Evolutionary conservation across 2,113 vertebrate genomes (phyloP), one percentile per base, ranked within the genome.

Genomic region (Pangasianodon hypophthalmus): DNA sequence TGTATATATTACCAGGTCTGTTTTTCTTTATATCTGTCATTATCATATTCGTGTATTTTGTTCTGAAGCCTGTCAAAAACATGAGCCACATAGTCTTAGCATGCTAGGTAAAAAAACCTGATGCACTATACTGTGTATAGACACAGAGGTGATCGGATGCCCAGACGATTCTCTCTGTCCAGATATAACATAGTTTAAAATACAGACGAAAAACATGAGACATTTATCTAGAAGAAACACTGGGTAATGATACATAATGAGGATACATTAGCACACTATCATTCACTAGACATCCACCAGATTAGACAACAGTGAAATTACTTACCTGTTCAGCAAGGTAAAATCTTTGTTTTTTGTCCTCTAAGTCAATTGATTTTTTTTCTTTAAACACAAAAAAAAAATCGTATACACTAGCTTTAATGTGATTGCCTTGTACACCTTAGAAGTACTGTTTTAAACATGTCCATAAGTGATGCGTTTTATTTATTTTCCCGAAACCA

Each of bases 401-500:
- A 13, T 3, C 10, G 0, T 64, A 64, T 7, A 64, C 67, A 1
- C 10, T 44, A 44, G 71, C 32, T 75, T 19, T 75, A 44, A 21
- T 75, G 32, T 75, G 24, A 19, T 41, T 21, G 19, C 41, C 73
- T 2, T 46, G 69, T 48, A 26, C 11, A 48, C 9, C 1, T 13
- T 75, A 75, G 19, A 48, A 26, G 24, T 48, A 48, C 8, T 21
- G 37, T 48, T 87, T 52, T 71, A 83, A 37, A 58, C 6, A 29
- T 85, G 24, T 69, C 56, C 11, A 6, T 58, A 79, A 79, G 80
- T 60, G 26, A 24, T 37, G 67, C 0, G 1, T 88, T 90, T 37
- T 83, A 83, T 90, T 37, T 58, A 60, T 37, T 41, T 26, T 82
- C 48, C 50, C 11, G 60, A 88, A 85, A 86, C 73, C 37, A 88